Evolutionary conservation across 1,140 invertebrate genomes (phyloP), one percentile per base, ranked within the genome.

Genomic region (Drosophila insularis): DNA sequence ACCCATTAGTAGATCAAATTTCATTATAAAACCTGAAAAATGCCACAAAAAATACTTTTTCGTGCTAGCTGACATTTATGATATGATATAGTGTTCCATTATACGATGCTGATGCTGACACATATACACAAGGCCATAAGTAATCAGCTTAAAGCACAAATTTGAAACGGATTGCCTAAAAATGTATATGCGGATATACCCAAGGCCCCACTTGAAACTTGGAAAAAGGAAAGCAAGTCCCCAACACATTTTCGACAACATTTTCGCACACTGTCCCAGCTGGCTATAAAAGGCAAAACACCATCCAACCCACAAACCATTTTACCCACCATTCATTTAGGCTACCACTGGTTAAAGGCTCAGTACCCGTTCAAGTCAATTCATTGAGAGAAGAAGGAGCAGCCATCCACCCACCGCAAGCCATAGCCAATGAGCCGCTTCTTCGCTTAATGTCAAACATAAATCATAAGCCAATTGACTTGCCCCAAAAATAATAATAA

Each of bases 391-490:
- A 50, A 19, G 11, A 37, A 37, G 11, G 11, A 37, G 6, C 39
- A 58, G 14, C 13, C 37, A 23, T 60, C 2, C n/a, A 53, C 32
- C 27, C 63, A 56, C 43, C 43, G 4, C 43, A 27, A 68, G 61
- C 72, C 63, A 13, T 53, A 40, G 67, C 63, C 74, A 86, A 79
- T 82, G 72, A 87, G 67, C 67, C 72, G 67, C 62, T 55, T 76
- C 77, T 76, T 19, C 46, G 65, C 75, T 63, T 87, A 87, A 87
- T 87, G 82, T 72, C 55, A n/a, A 43, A 75, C 74, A 87, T 87
- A 87, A 89, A 87, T 87, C 82, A 87, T 87, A 87, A 82, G 79
- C 79, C 82, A 82, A 87, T 87, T 79, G 82, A 87, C 82, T 87
- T 53, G 63, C 61, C 54, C 58, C 50, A 56, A 63, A 72, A 35